Percentiles rank a stretch among this genome's conserved stretches.
phyloP scores from a whole-genome alignment of 2,888 invertebrate genomes.

The Epistrophe eligans region DNA sequence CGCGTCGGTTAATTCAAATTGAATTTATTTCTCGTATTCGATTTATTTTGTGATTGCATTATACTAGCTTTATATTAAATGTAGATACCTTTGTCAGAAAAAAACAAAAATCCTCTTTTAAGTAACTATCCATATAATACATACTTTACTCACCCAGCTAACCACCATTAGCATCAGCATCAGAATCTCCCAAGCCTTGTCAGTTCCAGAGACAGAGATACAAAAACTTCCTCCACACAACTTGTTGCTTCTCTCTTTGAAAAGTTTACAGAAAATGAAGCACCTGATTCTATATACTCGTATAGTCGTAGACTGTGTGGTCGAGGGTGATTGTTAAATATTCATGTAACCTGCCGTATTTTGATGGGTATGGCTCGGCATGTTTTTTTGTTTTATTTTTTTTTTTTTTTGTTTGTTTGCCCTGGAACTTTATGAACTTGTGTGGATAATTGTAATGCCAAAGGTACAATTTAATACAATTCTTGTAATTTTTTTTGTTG shows the following conservation, averaged over 20 bases:
- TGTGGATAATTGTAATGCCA: conserved; percentile 59
- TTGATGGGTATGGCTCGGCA: conserved; percentile 38
- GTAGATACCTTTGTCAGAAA: not conserved
- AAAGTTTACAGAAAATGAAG: not conserved
- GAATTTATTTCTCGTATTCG: not conserved
- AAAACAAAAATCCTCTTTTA: conserved; percentile 9
- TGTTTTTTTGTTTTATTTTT: not conserved
- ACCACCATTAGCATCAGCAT: conserved; percentile 6
- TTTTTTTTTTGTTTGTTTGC: not conserved
- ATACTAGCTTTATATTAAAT: not conserved
- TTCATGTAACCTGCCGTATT: conserved; percentile 41
- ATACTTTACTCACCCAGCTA: not conserved
- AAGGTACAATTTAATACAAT: conserved; percentile 64
- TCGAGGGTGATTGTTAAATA: conserved; percentile 44
- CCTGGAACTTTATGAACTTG: conserved; percentile 63
- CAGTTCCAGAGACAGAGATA: not conserved
- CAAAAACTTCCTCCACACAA: conserved; percentile 28
- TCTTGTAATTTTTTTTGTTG: conserved; percentile 3
- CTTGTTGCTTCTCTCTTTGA: conserved; percentile 60
- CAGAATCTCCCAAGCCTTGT: not conserved
- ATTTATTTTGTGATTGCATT: not conserved
- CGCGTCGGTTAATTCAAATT: not conserved
- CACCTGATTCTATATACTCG: conserved; percentile 4
- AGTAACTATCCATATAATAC: not conserved
- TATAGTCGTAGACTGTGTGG: not conserved